Conservation (phyloP, 1,140 invertebrate genomes). For the Micrasema longulum region DNA sequence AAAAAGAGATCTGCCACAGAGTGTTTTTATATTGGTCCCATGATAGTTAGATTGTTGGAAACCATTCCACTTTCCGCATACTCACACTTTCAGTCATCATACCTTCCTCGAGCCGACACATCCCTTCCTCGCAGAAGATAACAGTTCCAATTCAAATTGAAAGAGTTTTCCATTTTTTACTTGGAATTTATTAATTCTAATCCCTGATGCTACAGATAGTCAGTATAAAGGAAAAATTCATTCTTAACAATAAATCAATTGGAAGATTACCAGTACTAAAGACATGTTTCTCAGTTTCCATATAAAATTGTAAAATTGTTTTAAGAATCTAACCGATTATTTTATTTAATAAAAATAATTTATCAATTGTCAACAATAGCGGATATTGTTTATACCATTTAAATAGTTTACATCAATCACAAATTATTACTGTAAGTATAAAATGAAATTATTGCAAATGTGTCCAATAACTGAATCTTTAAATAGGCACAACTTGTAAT, state of each 20-base stretch:
- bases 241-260: conserved; percentile 7
- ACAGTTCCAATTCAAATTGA: conserved; percentile 2
- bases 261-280: background rate
- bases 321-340: background rate
- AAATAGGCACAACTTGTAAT: no score
- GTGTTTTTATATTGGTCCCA: conserved; percentile 23
- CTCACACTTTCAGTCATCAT: no score
- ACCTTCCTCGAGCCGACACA: background rate
- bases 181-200: conserved; percentile 17
- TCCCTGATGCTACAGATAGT: background rate
- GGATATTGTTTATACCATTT: no score
- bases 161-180: conserved; percentile 26
- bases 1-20: background rate
- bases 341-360: no score
- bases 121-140: no score
- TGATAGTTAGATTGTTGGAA: conserved; percentile 1
- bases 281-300: background rate
- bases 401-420: no score
- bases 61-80: no score
- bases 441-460: no score
- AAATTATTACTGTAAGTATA: no score
- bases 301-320: conserved; percentile 30
- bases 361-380: no score
- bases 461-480: no score
- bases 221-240: conserved; percentile 1